Base-by-base conservation (phyloP, 2,888 invertebrate species). In the Acleris laterana region DNA sequence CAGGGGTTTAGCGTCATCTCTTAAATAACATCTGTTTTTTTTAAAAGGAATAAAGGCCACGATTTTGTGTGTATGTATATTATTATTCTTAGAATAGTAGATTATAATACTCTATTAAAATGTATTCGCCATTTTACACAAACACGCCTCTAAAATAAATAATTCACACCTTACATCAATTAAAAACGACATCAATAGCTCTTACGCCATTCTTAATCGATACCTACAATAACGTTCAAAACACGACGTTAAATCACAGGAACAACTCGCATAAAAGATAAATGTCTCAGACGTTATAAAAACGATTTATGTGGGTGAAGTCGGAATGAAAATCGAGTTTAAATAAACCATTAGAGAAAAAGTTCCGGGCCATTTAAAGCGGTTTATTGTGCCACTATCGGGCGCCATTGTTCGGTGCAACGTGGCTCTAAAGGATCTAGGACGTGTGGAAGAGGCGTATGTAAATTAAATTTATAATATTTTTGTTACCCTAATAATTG, bases 331-430 rank as follows among this genome's bases (percentile, higher is more conserved):
- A 91, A 90, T 84, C 88, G 87, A 86, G 82, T 90, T 90, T 89
- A 90, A 92, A 91, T 89, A 90, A 91, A 91, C 88, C 90, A 90
- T 90, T 89, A 89, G 82, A 89, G 88, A 89, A 90, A 90, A 92
- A 91, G 90, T 91, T 90, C 89, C 90, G 88, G 84, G 77, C 89
- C 89, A 90, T 91, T 91, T 89, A 84, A 88, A 85, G 88, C 86
- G 87, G 88, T 88, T 87, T 88, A 91, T 89, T 88, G 88, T 89
- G 81, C 79, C 85, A 85, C 88, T 87, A 88, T 90, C 85, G 85
- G 80, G 83, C 74, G 84, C 87, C 82, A 81, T 89, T 90, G 89
- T 88, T 87, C 85, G 82, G 81, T 88, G 83, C 80, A 82, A 77
- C 83, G 77, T 79, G 71, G 84, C 78, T 77, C 76, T 69, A 62